A percentile compares a stretch with the other conserved stretches of the same genome.
phyloP scores from a whole-genome alignment of 2,888 invertebrate species.

The Sphinx pinastri region DNA sequence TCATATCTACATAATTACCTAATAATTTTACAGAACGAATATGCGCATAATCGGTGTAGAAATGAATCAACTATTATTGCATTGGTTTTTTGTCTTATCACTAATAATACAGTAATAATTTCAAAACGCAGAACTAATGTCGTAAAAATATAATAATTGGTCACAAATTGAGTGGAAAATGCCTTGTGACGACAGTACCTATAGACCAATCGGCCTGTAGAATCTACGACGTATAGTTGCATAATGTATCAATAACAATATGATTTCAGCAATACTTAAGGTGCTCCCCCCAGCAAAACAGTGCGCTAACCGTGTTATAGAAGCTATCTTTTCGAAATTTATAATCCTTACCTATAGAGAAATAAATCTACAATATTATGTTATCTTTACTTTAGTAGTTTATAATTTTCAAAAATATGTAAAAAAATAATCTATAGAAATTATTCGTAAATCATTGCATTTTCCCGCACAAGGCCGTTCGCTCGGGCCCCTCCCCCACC shows the following conservation, averaged over 20 bases:
- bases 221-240: not conserved
- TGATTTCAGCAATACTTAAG: not conserved
- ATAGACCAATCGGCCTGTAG: not conserved
- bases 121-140: conserved; percentile 13
- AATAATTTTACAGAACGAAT: conserved; percentile 20
- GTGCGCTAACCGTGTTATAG: no score
- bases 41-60: conserved; percentile 16
- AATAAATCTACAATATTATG: no score
- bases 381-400: no score
- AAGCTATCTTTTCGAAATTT: no score
- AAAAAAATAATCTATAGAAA: no score
- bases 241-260: not conserved
- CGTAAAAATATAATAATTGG: conserved; percentile 12
- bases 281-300: no score
- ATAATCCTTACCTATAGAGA: no score
- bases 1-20: conserved; percentile 2
- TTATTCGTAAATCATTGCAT: no score
- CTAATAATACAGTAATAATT: conserved; percentile 10
- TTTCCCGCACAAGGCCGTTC: no score
- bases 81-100: conserved; percentile 15
- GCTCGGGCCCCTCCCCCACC: no score
- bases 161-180: conserved; percentile 20
- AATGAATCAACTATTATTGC: conserved; percentile 15
- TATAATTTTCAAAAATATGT: no score
- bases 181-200: conserved; percentile 2